Conservation (phyloP, 1,140 invertebrate genomes). For the Sesamia nonagrioides region DNA sequence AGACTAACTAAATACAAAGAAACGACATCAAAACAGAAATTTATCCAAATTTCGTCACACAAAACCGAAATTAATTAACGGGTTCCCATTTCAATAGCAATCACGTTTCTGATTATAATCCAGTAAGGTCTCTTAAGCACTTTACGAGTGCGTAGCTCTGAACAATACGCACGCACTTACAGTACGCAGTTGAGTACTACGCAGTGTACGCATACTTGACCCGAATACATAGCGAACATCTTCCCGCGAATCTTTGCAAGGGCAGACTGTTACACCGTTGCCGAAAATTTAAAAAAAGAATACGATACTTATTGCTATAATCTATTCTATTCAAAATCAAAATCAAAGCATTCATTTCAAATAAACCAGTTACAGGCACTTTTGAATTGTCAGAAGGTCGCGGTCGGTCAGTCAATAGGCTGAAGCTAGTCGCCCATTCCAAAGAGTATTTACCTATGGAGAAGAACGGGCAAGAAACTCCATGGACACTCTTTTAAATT, state of each 20-base stretch:
- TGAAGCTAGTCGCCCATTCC: too few relatives aligned
- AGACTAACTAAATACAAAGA: not conserved
- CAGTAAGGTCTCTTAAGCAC: not conserved
- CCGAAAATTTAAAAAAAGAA: not conserved
- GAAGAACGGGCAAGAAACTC: too few relatives aligned
- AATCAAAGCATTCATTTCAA: too few relatives aligned
- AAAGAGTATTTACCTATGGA: too few relatives aligned
- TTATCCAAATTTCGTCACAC: not conserved
- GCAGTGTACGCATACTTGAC: constrained; percentile 24
- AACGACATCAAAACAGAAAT: not conserved
- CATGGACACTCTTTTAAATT: too few relatives aligned
- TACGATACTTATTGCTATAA: too few relatives aligned
- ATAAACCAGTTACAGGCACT: too few relatives aligned
- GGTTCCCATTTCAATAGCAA: constrained; percentile 8
- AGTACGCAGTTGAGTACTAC: constrained; percentile 11
- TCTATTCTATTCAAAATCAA: too few relatives aligned
- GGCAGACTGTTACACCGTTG: not conserved
- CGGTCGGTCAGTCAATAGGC: too few relatives aligned
- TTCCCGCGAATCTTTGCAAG: constrained; percentile 22
- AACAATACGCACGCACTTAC: constrained; percentile 34
- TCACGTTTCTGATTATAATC: constrained; percentile 1
- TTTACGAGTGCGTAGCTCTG: constrained; percentile 1
- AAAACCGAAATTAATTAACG: constrained; percentile 10
- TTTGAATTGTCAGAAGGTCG: too few relatives aligned
- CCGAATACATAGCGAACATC: constrained; percentile 31